Base-by-base conservation (phyloP, 2,797 vertebrate genomes). In the Gymnothorax javanicus region DNA sequence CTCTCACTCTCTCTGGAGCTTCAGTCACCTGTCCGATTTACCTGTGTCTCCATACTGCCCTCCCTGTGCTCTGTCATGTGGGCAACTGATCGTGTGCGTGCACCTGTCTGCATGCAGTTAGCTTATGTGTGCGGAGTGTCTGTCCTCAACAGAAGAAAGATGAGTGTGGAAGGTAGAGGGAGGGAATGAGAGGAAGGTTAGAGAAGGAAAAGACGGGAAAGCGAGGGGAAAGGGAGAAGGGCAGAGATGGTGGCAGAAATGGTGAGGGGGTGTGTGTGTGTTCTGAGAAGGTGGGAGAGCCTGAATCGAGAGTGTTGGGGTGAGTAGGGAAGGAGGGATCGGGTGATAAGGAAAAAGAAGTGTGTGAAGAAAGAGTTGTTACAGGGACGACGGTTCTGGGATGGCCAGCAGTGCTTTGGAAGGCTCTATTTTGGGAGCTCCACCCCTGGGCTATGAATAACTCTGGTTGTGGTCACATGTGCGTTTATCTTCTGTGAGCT, bases 341-440 rank as follows among this genome's bases (percentile, higher is more conserved):
- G n/a, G 64, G 75, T 6, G 50, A 85, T 15, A 0, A 33, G 60
- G n/a, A 23, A 4, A 13, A 8, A 85, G 11, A 13, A n/a, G 15
- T n/a, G 23, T 7, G 54, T 15, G 52, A 8, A 20, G 9, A 6
- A n/a, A 20, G 60, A 33, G 57, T 54, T 59, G 15, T 20, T 25
- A 54, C 20, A 17, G 27, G 60, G 71, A 23, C 27, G 52, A 85
- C 25, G 15, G 75, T 27, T 81, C 59, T 27, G 62, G 0, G 23
- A 52, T 57, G 4, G 83, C 23, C 52, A 52, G 33, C 62, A 58
- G 64, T 54, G 81, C 57, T 62, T 54, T 54, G 27, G 5, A 59
- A 54, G 60, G 25, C 85, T 67, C 92, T 95, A 94, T 95, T 96
- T 95, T 91, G 91, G 92, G 94, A 93, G 87, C 43, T 84, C 84